These are phyloP conservation scores for Melipona bicolor DNA, from an alignment of 2,888 invertebrate genomes.

Conservation along the genomic window DNA sequence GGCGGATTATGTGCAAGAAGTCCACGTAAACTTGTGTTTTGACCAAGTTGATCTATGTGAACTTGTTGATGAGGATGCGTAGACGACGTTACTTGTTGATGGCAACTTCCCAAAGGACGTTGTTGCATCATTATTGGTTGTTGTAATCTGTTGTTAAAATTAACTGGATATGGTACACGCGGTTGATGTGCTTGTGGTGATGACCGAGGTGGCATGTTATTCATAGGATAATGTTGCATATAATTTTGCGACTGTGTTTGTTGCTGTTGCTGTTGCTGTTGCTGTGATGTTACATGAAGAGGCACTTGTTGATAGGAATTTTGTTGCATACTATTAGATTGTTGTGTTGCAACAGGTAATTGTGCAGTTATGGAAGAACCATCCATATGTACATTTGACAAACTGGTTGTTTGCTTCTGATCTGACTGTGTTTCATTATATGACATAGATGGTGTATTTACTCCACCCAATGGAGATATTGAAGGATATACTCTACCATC, in stretches of 20 bases:
- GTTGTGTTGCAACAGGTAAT: slow-evolving; percentile 64
- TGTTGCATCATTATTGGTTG: slow-evolving; percentile 79
- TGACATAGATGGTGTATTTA: slow-evolving; percentile 73
- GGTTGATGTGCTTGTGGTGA: slow-evolving; percentile 78
- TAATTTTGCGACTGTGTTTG: slow-evolving; percentile 82
- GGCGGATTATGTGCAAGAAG: slow-evolving; percentile 79
- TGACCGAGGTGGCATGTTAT: slow-evolving; percentile 79
- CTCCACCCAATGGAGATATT: slow-evolving; percentile 74
- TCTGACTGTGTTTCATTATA: slow-evolving; percentile 79
- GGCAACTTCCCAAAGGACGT: slow-evolving; percentile 78
- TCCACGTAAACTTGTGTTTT: slow-evolving; percentile 76
- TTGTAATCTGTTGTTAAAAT: slow-evolving; percentile 80
- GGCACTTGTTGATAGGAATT: slow-evolving; percentile 77
- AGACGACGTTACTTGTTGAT: slow-evolving; percentile 86
- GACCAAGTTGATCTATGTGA: slow-evolving; percentile 78
- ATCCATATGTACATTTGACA: slow-evolving; percentile 79
- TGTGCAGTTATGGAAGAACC: slow-evolving; percentile 56
- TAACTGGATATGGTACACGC: slow-evolving; percentile 76
- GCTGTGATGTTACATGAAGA: slow-evolving; percentile 79
- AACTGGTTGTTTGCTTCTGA: slow-evolving; percentile 83
- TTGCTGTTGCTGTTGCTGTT: slow-evolving; percentile 76
- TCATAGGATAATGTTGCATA: slow-evolving; percentile 82
- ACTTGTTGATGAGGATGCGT: slow-evolving; percentile 86
- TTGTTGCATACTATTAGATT: slow-evolving; percentile 59
- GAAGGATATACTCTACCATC: slow-evolving; percentile 92